phyloP scores from a whole-genome alignment of 2,797 vertebrate species.

The Amazonetta brasiliensis region DNA sequence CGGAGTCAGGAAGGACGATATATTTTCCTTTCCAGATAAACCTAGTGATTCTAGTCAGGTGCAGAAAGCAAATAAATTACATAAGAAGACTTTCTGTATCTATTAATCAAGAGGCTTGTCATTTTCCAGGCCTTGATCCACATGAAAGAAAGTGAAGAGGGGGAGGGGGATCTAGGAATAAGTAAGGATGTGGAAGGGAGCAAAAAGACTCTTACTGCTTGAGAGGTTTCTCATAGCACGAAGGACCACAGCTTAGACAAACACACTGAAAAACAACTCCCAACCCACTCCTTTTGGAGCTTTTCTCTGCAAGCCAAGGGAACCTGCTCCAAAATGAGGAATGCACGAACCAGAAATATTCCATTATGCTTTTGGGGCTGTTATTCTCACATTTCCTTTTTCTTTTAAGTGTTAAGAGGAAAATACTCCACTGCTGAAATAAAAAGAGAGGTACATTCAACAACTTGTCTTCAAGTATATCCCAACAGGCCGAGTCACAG shows the following conservation, averaged over 20 bases:
- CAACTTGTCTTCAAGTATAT: background rate
- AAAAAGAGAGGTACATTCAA: background rate
- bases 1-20: conserved; percentile 79
- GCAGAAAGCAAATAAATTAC: conserved; percentile 85
- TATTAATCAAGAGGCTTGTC: conserved; percentile 80
- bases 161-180: background rate
- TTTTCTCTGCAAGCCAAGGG: background rate
- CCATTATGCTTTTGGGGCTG: background rate
- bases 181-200: conserved; percentile 12
- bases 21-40: conserved; percentile 77
- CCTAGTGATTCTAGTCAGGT: conserved; percentile 82
- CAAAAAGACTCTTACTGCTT: conserved; percentile 5
- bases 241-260: conserved; percentile 41
- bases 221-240: background rate
- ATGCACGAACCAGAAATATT: background rate
- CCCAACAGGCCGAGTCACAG: background rate
- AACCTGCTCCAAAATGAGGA: background rate
- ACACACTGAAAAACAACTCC: background rate
- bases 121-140: conserved; percentile 81
- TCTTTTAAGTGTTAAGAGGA: background rate
- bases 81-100: conserved; percentile 76
- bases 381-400: background rate
- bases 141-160: conserved; percentile 74
- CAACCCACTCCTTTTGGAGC: conserved; percentile 54
- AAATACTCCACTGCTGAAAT: background rate